phyloP scores from a whole-genome alignment of 2,113 vertebrate genomes.

The Leptocoma aspasia region DNA sequence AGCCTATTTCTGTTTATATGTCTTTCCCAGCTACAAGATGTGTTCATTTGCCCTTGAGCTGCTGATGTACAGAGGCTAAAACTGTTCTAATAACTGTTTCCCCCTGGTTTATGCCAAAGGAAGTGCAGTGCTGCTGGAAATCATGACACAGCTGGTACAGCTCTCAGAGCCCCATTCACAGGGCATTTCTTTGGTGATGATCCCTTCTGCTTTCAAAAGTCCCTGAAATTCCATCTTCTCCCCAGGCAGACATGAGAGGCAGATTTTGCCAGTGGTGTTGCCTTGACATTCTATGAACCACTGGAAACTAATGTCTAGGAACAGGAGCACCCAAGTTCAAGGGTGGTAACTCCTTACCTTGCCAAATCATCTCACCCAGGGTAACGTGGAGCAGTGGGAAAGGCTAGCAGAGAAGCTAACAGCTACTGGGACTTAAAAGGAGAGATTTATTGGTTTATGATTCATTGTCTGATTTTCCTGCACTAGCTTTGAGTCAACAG shows the following conservation, averaged over 20 bases:
- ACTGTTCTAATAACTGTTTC: neutral
- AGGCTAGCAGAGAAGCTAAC: neutral
- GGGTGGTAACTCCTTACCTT: neutral
- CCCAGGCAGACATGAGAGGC: neutral
- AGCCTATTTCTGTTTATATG: neutral
- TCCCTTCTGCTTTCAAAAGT: neutral
- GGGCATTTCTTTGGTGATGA: neutral
- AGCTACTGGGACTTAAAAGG: neutral
- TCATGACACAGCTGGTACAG: accelerated
- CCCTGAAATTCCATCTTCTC: neutral
- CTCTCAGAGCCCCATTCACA: neutral
- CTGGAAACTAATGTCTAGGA: neutral
- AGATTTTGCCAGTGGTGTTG: neutral
- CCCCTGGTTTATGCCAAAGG: neutral
- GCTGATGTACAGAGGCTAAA: neutral
- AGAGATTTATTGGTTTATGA: neutral
- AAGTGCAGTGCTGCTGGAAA: neutral
- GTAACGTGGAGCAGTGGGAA: neutral
- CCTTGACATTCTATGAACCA: neutral
- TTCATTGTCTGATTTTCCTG: neutral
- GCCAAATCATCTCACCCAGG: neutral
- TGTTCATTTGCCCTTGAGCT: neutral
- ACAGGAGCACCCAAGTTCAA: neutral
- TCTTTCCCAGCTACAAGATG: neutral
- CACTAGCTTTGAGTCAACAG: neutral